Percentiles rank a stretch among this genome's conserved stretches.
phyloP scores from a whole-genome alignment of 2,113 vertebrate species.

The Campylomormyrus numenius region DNA sequence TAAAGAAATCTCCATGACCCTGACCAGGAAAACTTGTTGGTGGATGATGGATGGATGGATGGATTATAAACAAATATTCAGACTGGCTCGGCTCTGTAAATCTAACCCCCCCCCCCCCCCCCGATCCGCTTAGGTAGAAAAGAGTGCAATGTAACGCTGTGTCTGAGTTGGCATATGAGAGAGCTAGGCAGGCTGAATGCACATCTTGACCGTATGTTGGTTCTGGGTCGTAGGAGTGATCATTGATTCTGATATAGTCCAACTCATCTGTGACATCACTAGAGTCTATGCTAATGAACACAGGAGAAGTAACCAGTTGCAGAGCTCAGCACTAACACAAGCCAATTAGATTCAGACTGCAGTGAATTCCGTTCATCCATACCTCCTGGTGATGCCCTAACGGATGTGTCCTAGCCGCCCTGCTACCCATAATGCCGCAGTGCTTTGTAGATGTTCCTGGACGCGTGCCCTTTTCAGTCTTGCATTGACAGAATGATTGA shows the following conservation, averaged over 20 bases:
- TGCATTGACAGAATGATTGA: neutral
- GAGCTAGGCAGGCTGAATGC: neutral
- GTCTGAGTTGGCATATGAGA: neutral
- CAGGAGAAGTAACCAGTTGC: neutral
- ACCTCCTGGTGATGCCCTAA: neutral
- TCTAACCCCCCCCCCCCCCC: neutral
- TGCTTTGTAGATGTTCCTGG: neutral
- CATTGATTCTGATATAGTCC: neutral
- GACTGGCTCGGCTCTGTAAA: neutral
- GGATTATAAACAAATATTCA: neutral
- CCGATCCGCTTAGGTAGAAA: neutral
- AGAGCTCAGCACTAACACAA: neutral
- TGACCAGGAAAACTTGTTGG: neutral
- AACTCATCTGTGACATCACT: neutral
- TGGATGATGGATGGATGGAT: neutral
- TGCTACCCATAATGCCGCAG: neutral
- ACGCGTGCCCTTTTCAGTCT: neutral
- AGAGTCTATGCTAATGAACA: neutral
- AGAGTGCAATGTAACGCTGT: neutral
- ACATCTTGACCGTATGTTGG: neutral
- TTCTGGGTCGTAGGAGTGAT: neutral
- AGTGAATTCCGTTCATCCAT: neutral
- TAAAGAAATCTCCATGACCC: neutral
- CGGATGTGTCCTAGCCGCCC: neutral
- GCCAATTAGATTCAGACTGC: neutral